phyloP scores from a whole-genome alignment of 2,797 vertebrate species.

The Tragopan temminckii region DNA sequence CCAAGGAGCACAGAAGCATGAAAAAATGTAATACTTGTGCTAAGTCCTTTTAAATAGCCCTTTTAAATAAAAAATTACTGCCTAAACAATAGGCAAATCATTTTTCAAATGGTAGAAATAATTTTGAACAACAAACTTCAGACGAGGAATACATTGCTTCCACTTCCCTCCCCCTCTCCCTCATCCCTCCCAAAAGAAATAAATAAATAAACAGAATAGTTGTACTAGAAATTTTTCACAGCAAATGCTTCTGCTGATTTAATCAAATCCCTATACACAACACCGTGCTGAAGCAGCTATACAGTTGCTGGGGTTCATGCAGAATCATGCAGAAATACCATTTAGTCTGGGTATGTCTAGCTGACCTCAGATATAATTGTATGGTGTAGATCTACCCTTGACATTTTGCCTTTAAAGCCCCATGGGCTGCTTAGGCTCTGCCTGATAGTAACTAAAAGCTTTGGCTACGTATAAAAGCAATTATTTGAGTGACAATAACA shows the following conservation, averaged over 20 bases:
- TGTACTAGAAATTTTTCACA: background rate
- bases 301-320: background rate
- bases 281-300: background rate
- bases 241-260: background rate
- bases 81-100: background rate
- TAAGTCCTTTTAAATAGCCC: background rate
- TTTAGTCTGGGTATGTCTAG: background rate
- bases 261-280: background rate
- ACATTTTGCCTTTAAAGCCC: background rate
- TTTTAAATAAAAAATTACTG: background rate
- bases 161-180: background rate
- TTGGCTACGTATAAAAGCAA: background rate
- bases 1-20: background rate
- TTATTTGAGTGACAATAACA: background rate
- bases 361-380: background rate
- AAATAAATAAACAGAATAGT: background rate
- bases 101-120: background rate
- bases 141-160: accelerated
- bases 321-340: background rate
- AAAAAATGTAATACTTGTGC: background rate
- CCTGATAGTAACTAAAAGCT: background rate
- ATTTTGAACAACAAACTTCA: background rate
- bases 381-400: accelerated
- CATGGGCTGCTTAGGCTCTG: background rate
- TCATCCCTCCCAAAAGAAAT: background rate